Evolutionary conservation across 2,797 vertebrate species (phyloP).

Genomic region (Channa striata): DNA sequence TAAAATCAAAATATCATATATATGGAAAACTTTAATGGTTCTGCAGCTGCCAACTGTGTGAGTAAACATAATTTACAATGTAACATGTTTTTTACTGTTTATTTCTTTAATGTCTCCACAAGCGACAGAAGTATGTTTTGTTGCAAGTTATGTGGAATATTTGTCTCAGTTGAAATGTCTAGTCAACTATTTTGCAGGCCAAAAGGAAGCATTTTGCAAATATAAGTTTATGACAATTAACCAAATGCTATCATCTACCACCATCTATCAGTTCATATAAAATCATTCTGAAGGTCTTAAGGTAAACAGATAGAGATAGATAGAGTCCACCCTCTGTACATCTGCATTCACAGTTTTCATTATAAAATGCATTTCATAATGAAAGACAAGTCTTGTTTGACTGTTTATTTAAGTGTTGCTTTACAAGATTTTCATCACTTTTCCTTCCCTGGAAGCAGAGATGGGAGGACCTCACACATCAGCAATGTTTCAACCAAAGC

Average conservation of each 20-base stretch:
- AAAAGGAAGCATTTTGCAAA: too few relatives aligned
- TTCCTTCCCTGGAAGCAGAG: neutral
- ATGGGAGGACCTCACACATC: too few relatives aligned
- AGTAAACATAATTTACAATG: neutral
- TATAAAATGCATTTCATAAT: neutral
- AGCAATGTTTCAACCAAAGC: too few relatives aligned
- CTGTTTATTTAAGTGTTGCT: neutral
- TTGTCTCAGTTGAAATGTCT: constrained; percentile 2
- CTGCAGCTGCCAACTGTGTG: neutral
- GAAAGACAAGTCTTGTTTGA: neutral
- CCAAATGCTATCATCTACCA: constrained; percentile 7
- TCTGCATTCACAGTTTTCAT: neutral
- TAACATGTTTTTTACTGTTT: neutral
- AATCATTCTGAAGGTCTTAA: neutral
- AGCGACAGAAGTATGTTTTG: neutral
- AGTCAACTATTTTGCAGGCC: too few relatives aligned
- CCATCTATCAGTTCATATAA: neutral
- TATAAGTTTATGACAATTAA: neutral
- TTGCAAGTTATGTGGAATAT: neutral
- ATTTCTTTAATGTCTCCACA: neutral
- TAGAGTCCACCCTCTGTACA: neutral
- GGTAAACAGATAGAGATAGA: constrained; percentile 7
- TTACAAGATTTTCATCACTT: neutral
- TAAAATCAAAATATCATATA: neutral
- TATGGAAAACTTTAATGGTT: neutral